These are phyloP conservation scores for Zaprionus tsacasi DNA, from an alignment of 1,140 invertebrate genomes.

Conservation along the genomic window DNA sequence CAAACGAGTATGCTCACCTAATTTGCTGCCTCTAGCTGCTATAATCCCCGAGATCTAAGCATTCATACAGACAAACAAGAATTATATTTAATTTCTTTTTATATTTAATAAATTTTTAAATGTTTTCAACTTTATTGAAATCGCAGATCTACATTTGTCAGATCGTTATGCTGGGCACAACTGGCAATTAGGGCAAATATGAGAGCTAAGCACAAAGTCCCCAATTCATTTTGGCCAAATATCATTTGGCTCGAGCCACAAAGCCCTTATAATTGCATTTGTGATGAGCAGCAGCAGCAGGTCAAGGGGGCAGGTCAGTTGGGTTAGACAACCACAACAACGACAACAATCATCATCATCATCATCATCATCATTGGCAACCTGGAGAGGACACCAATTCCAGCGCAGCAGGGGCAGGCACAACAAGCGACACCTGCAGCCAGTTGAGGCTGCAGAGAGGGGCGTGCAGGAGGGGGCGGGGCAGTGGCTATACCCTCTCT, in stretches of 20 bases:
- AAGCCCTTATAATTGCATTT: constrained; percentile 69
- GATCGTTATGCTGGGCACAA: constrained; percentile 3
- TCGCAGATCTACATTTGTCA: neutral
- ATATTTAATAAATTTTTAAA: too few relatives aligned
- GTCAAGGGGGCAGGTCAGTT: neutral
- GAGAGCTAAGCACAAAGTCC: constrained; percentile 11
- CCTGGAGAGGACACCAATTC: constrained; percentile 6
- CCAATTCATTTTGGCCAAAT: constrained; percentile 33
- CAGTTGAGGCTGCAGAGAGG: constrained; percentile 59
- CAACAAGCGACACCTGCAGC: constrained; percentile 63
- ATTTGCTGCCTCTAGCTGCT: too few relatives aligned
- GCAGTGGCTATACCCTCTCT: constrained; percentile 23
- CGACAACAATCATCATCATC: constrained; percentile 36
- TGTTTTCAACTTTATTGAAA: neutral
- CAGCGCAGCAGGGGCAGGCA: constrained; percentile 39
- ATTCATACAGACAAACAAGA: too few relatives aligned
- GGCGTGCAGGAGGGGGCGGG: neutral
- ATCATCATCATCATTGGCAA: constrained; percentile 30
- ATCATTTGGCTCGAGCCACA: constrained; percentile 36
- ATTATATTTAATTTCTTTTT: too few relatives aligned
- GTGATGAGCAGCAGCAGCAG: constrained; percentile 53
- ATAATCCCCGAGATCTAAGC: too few relatives aligned
- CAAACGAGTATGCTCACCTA: too few relatives aligned
- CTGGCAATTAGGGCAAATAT: constrained; percentile 8
- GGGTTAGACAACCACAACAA: constrained; percentile 55